These are phyloP conservation scores for Campoplex nolae DNA, from an alignment of 2,888 invertebrate genomes.

Conservation along the genomic window DNA sequence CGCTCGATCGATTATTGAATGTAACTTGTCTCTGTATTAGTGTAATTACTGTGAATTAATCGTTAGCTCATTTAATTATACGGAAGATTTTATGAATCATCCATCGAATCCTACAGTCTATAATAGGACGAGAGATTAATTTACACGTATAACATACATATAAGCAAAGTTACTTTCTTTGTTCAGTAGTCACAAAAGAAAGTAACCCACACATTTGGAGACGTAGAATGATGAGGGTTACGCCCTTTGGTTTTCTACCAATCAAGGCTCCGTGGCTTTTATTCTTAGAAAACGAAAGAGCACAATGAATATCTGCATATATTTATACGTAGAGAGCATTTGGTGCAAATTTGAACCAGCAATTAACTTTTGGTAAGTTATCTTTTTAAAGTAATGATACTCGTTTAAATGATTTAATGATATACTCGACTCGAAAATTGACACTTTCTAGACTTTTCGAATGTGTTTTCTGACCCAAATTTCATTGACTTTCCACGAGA, in stretches of 20 bases:
- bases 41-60: slow-evolving; percentile 60
- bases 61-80: slow-evolving; percentile 47
- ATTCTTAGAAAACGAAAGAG: slow-evolving; percentile 22
- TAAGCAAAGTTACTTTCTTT: background rate
- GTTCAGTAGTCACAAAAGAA: background rate
- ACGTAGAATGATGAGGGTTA: slow-evolving; percentile 9
- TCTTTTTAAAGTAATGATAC: background rate
- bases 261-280: background rate
- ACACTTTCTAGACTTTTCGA: background rate
- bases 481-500: background rate
- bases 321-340: background rate
- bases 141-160: background rate
- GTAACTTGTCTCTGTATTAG: slow-evolving; percentile 34
- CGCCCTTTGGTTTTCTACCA: slow-evolving; percentile 24
- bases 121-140: slow-evolving; percentile 12
- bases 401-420: background rate
- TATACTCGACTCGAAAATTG: background rate
- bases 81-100: slow-evolving; percentile 61
- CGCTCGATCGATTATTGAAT: slow-evolving; percentile 43
- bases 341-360: slow-evolving; percentile 27
- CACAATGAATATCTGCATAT: slow-evolving; percentile 3
- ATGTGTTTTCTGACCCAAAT: background rate
- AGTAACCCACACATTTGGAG: slow-evolving; percentile 17
- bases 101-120: slow-evolving; percentile 1
- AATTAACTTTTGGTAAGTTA: background rate